A percentile compares a stretch with the other conserved stretches of the same genome.
Evolutionary conservation across 2,888 invertebrate species (phyloP).

Genomic region (Andrena camellia): DNA sequence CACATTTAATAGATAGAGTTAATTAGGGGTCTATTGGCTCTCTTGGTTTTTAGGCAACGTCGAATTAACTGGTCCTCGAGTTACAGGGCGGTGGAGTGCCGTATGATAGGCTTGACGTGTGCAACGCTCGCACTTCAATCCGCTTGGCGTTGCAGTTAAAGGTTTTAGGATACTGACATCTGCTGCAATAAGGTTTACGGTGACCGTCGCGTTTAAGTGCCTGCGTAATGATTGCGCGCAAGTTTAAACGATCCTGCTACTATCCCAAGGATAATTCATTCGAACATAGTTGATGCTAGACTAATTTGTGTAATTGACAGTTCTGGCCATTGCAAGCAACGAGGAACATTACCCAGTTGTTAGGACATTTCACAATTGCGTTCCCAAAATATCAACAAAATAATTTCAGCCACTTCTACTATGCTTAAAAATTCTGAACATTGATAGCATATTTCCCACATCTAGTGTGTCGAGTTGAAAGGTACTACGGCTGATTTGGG

Average conservation of each 20-base stretch:
- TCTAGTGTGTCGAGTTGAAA: too few relatives aligned
- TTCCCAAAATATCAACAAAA: too few relatives aligned
- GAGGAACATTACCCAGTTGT: too few relatives aligned
- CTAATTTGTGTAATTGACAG: constrained; percentile 1
- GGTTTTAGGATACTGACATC: constrained; percentile 17
- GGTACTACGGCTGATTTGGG: too few relatives aligned
- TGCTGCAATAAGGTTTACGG: constrained; percentile 20
- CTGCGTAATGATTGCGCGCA: constrained; percentile 6
- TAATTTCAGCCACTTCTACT: too few relatives aligned
- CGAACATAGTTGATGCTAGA: neutral
- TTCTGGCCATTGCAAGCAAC: neutral
- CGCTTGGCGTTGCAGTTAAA: constrained; percentile 8
- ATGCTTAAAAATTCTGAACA: too few relatives aligned
- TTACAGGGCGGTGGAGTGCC: neutral
- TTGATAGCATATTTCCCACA: too few relatives aligned
- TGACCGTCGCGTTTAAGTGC: constrained; percentile 5
- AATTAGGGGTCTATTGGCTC: neutral
- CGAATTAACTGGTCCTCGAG: too few relatives aligned
- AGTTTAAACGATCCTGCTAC: neutral
- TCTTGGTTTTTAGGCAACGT: too few relatives aligned
- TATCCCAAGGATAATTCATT: neutral
- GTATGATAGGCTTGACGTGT: neutral
- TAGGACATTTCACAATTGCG: too few relatives aligned
- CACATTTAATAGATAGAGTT: constrained; percentile 38
- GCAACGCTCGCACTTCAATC: neutral